Evolutionary conservation across 2,888 invertebrate species (phyloP).

Genomic region (Xiphydria camelus): DNA sequence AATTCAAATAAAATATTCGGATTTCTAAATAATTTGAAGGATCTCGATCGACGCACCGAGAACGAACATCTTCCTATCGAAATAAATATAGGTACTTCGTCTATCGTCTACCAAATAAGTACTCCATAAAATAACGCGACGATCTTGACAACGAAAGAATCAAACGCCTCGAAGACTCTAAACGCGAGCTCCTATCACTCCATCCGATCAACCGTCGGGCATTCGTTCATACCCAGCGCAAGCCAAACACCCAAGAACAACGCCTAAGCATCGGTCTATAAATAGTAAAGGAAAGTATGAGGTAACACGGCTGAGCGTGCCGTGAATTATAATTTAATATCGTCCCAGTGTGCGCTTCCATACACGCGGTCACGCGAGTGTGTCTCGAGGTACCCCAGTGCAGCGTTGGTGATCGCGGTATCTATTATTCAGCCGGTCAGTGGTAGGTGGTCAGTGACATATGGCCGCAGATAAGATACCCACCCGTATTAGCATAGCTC

Average conservation of each 20-base stretch:
- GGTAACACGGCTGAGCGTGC: conserved; percentile 35
- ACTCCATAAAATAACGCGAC: no score
- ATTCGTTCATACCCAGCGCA: no score
- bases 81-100: no score
- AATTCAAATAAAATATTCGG: no score
- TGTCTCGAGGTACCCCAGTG: conserved; percentile 10
- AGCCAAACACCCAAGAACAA: not conserved
- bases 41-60: no score
- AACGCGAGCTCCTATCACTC: no score
- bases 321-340: conserved; percentile 44
- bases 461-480: conserved; percentile 42
- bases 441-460: conserved; percentile 53
- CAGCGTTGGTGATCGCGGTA: conserved; percentile 23
- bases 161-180: no score
- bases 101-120: no score
- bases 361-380: conserved; percentile 1
- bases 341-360: conserved; percentile 8
- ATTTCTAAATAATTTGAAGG: no score
- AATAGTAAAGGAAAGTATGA: conserved; percentile 43
- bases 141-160: no score
- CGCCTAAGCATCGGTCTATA: conserved; percentile 29
- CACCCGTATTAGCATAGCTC: conserved; percentile 48
- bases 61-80: no score
- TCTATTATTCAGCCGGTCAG: conserved; percentile 35
- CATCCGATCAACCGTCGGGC: no score